These are phyloP conservation scores for Protodeltote pygarga DNA, from an alignment of 2,888 invertebrate species.

Conservation along the genomic window DNA sequence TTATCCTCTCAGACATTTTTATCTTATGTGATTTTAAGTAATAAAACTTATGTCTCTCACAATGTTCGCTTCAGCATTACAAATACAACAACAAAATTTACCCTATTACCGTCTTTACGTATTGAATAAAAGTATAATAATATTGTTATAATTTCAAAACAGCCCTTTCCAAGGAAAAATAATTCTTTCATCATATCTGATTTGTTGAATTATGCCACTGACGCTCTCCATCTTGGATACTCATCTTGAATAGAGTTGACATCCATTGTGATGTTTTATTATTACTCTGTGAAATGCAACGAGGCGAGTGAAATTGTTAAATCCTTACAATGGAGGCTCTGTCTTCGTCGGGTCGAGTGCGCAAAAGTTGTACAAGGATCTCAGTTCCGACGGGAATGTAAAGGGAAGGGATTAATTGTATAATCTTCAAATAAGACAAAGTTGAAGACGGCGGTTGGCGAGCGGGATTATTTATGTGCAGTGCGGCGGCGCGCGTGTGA, in stretches of 20 bases:
- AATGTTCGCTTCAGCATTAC: constrained; percentile 27
- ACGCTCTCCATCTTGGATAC: constrained; percentile 79
- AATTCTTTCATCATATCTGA: constrained; percentile 74
- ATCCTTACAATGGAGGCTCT: constrained; percentile 80
- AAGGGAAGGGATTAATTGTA: constrained; percentile 74
- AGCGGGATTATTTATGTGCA: constrained; percentile 69
- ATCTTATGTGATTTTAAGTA: constrained; percentile 29
- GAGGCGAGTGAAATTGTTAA: constrained; percentile 83
- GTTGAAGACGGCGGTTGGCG: constrained; percentile 65
- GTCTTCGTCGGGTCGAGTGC: constrained; percentile 81
- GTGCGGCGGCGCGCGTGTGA: constrained; percentile 59
- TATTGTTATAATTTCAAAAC: constrained; percentile 63
- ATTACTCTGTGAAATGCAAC: constrained; percentile 82
- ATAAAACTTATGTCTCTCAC: constrained; percentile 17
- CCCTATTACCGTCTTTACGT: constrained; percentile 46
- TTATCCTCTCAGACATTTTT: constrained; percentile 23
- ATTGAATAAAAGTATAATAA: constrained; percentile 54
- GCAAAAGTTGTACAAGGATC: constrained; percentile 80
- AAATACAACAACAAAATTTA: constrained; percentile 46
- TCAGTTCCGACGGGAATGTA: constrained; percentile 71
- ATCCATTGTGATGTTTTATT: constrained; percentile 86
- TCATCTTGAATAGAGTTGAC: constrained; percentile 84
- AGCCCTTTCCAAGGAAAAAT: constrained; percentile 64
- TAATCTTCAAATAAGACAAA: constrained; percentile 72
- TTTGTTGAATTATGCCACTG: constrained; percentile 78